These are phyloP conservation scores for Dasyprocta punctata DNA, from an alignment of 2,113 vertebrate genomes.

Conservation along the genomic window DNA sequence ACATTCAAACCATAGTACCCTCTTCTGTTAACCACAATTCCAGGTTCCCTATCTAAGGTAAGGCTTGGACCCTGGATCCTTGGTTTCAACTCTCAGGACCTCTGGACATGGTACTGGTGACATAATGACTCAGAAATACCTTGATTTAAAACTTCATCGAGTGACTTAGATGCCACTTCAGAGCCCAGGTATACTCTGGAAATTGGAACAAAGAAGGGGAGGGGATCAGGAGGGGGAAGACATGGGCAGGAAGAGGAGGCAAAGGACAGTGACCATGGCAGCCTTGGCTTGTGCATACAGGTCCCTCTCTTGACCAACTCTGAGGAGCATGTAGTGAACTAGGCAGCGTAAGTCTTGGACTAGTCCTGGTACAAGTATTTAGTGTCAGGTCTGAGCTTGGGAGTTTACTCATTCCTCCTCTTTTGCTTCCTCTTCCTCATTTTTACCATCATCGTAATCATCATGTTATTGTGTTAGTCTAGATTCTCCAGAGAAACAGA, in stretches of 20 bases:
- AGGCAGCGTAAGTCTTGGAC: neutral
- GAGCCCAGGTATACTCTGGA: neutral
- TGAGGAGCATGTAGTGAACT: neutral
- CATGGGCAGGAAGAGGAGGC: neutral
- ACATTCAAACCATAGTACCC: neutral
- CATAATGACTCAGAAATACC: neutral
- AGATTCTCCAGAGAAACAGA: neutral
- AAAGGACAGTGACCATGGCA: neutral
- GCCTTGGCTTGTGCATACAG: neutral
- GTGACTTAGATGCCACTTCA: neutral
- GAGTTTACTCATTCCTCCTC: neutral
- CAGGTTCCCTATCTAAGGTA: neutral
- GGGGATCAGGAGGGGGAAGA: neutral
- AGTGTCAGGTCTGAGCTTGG: neutral
- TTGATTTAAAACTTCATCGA: neutral
- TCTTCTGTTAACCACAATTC: neutral
- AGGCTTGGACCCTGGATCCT: neutral
- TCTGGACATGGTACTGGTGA: neutral
- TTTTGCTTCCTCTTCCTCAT: neutral
- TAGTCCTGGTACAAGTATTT: neutral
- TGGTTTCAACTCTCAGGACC: neutral
- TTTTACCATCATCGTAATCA: neutral
- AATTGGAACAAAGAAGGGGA: neutral
- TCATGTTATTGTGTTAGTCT: neutral
- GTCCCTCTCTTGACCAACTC: neutral